These are phyloP conservation scores for Sinocyclocheilus grahami DNA, from an alignment of 2,113 vertebrate genomes.

Conservation along the genomic window DNA sequence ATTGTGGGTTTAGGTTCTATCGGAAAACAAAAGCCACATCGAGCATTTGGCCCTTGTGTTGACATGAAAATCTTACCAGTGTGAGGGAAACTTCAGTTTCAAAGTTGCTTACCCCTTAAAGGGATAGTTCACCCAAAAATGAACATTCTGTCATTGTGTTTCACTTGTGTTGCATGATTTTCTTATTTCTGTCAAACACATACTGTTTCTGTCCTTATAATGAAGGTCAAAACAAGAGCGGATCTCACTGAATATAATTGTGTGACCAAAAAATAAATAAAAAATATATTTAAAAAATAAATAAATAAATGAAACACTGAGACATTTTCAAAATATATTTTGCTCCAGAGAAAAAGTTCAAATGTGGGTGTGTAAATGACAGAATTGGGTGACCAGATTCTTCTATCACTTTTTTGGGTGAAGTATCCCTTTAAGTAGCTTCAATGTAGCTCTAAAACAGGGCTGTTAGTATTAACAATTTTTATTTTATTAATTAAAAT, in stretches of 20 bases:
- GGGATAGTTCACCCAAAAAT: not conserved
- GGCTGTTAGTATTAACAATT: too few relatives aligned
- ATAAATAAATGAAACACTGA: too few relatives aligned
- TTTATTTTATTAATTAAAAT: too few relatives aligned
- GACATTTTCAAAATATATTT: too few relatives aligned
- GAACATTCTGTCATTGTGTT: not conserved
- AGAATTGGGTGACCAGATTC: too few relatives aligned
- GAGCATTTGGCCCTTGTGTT: conserved; percentile 44
- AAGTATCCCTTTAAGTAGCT: too few relatives aligned
- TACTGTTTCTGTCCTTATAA: not conserved
- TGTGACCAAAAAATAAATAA: not conserved
- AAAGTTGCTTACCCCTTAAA: not conserved
- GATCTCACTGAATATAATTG: not conserved
- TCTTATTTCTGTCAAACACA: not conserved
- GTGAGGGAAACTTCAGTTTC: conserved; percentile 21
- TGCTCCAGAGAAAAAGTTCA: too few relatives aligned
- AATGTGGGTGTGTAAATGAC: too few relatives aligned
- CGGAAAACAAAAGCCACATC: conserved; percentile 42
- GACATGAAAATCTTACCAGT: conserved; percentile 33
- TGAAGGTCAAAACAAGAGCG: not conserved
- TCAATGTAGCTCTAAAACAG: too few relatives aligned
- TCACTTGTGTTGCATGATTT: not conserved
- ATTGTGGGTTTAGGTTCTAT: conserved; percentile 44
- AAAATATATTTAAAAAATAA: too few relatives aligned
- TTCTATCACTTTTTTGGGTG: too few relatives aligned